Evolutionary conservation across 1,140 invertebrate species (phyloP).

Genomic region (Akabosia matsudoensis): DNA sequence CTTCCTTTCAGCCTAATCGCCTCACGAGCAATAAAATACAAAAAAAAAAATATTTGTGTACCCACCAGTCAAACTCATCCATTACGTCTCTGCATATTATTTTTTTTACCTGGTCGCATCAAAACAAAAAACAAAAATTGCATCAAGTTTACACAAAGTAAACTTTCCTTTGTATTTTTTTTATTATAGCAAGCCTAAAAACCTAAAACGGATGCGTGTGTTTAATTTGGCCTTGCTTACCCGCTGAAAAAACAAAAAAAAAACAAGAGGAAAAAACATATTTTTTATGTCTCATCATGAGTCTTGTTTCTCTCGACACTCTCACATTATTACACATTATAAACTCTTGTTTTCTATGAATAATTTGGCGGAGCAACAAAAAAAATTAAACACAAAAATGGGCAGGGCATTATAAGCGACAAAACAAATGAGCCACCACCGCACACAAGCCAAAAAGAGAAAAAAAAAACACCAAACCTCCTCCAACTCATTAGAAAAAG

Average conservation of each 20-base stretch:
- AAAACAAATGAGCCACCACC: constrained; percentile 23
- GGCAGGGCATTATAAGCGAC: constrained; percentile 16
- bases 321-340: not conserved
- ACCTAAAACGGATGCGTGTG: not conserved
- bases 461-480: too few species aligned
- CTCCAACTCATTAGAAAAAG: constrained; percentile 10
- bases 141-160: not conserved
- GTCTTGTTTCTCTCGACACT: not conserved
- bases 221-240: constrained; percentile 16
- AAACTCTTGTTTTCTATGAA: constrained; percentile 17
- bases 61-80: not conserved
- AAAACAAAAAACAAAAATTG: not conserved
- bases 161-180: constrained; percentile 19
- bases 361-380: not conserved
- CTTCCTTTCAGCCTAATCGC: too few species aligned
- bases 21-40: too few species aligned
- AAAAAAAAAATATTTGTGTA: not conserved
- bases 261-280: constrained; percentile 35
- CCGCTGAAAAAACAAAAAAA: constrained; percentile 1
- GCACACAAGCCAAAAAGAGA: too few species aligned
- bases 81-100: not conserved
- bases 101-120: too few species aligned
- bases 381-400: constrained; percentile 5
- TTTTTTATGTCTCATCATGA: too few species aligned
- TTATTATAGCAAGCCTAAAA: constrained; percentile 21